Conservation (phyloP, 1,140 invertebrate genomes). For the Tetramorium alpestre region DNA sequence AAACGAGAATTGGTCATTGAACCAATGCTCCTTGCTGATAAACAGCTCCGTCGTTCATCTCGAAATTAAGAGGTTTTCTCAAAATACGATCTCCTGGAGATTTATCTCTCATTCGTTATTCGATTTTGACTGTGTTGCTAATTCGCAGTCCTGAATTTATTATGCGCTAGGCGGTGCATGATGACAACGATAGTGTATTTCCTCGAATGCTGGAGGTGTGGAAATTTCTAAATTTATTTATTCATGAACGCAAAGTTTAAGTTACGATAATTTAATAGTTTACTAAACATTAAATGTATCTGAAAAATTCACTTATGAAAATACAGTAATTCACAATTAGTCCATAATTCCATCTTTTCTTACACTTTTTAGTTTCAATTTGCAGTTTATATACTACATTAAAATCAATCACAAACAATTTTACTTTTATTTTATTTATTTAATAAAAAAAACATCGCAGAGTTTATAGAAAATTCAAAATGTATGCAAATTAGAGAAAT, state of each 20-base stretch:
- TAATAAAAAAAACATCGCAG: background rate
- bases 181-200: constrained; percentile 15
- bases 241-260: background rate
- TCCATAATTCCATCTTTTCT: background rate
- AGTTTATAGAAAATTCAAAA: constrained; percentile 2
- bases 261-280: background rate
- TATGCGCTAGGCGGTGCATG: constrained; percentile 1
- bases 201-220: background rate
- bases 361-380: background rate
- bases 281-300: background rate
- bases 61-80: constrained; percentile 44
- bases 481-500: background rate
- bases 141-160: constrained; percentile 33
- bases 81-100: constrained; percentile 46
- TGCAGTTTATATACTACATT: background rate
- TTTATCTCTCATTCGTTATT: constrained; percentile 34
- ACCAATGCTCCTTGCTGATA: constrained; percentile 46
- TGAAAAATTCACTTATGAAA: background rate
- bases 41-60: constrained; percentile 55
- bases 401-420: background rate
- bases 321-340: background rate
- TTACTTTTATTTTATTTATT: background rate
- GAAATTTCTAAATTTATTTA: constrained; percentile 8
- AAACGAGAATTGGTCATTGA: constrained; percentile 35
- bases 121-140: background rate